Base-by-base conservation (phyloP, 2,113 vertebrate species). In the Caranx ignobilis region DNA sequence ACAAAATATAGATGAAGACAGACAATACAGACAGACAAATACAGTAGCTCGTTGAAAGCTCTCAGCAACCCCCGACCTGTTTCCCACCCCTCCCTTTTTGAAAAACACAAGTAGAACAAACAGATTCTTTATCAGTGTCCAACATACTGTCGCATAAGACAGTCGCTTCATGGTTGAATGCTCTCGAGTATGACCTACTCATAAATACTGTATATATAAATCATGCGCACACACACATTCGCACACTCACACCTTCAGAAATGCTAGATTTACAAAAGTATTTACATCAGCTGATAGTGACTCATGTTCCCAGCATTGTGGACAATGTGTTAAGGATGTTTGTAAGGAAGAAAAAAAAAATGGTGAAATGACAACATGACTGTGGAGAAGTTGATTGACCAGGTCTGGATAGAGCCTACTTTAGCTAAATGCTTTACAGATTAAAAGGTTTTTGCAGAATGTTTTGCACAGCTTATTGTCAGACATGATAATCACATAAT, bases 231-330 rank as follows among this genome's bases (percentile, higher is more conserved):
- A 41, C 68, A 55, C 64, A 19, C 21, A 43, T 35, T 54, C 60
- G n/a, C 66, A 19, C 37, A 66, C 32, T 26, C 54, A 34, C 34
- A n/a, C 32, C 6, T 66, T 87, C 80, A 74, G 56, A 81, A 67
- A 67, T 10, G 55, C 54, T 64, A 71, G 39, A 85, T 83, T 78
- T 81, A 88, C 54, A 88, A 77, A 79, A 69, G 48, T 83, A 90
- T 89, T 84, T 92, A 89, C 91, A 90, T 75, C 61, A 80, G 82
- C 63, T 81, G 77, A 87, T 75, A 74, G 70, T 71, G 77, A 77
- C 43, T 56, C 13, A 41, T 78, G 86, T 93, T 89, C 92, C 88
- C 91, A 95, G 88, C 89, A 88, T 77, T 72, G 61, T 61, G 77
- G 75, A 87, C 35, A n/a, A 39, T 10, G 45, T 57, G 7, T 32